A percentile compares a stretch with the other conserved stretches of the same genome.
Conservation (phyloP, 2,113 vertebrate species). For the Piprites chloris region DNA sequence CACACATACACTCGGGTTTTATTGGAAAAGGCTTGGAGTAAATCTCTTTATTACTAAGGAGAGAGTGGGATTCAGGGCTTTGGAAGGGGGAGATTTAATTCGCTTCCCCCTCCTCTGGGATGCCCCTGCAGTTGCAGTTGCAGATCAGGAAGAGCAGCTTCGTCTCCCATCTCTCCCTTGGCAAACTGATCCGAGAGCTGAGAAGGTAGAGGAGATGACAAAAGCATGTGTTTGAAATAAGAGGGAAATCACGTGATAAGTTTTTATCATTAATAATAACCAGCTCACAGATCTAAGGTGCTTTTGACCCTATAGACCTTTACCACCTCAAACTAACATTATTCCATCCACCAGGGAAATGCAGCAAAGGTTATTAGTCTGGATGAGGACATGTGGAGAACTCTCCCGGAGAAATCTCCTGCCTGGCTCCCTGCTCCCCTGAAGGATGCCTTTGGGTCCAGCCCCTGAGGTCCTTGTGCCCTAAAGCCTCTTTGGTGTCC, state of each 20-base stretch:
- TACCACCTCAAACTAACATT: neutral
- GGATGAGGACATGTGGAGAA: neutral
- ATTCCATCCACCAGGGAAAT: neutral
- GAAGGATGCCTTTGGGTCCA: neutral
- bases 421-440: neutral
- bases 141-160: neutral
- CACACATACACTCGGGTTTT: neutral
- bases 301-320: neutral
- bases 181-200: neutral
- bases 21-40: neutral
- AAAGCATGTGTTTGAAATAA: neutral
- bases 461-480: neutral
- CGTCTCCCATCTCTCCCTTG: slow-evolving; percentile 4
- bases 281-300: neutral
- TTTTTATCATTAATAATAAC: neutral
- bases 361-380: neutral
- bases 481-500: neutral
- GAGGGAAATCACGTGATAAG: neutral
- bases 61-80: neutral
- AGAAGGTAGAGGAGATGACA: neutral
- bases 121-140: neutral
- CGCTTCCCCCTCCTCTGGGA: neutral
- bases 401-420: neutral
- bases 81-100: slow-evolving; percentile 31
- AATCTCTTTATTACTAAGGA: neutral